These are phyloP conservation scores for Blera fallax DNA, from an alignment of 2,888 invertebrate species.

Conservation along the genomic window DNA sequence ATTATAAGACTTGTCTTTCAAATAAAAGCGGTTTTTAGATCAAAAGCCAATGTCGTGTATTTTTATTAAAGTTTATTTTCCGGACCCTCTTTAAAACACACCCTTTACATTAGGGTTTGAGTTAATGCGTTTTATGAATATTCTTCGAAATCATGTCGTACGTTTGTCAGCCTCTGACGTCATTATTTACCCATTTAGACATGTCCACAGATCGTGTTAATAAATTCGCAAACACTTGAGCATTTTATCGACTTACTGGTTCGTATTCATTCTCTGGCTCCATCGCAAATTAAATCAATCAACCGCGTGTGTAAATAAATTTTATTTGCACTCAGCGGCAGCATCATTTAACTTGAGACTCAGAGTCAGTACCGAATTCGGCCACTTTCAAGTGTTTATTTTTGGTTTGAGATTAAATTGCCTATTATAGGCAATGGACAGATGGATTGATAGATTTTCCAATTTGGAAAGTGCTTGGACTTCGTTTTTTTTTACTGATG, in stretches of 20 bases:
- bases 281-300: constrained; percentile 39
- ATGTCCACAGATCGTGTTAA: not conserved
- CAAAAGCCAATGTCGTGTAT: too few relatives aligned
- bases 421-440: constrained; percentile 25
- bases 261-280: not conserved
- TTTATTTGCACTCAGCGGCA: constrained; percentile 22
- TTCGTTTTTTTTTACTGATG: not conserved
- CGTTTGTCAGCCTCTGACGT: not conserved
- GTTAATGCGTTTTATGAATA: too few relatives aligned
- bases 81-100: too few relatives aligned
- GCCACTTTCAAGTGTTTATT: constrained; percentile 4
- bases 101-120: too few relatives aligned
- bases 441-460: constrained; percentile 46
- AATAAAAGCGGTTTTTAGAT: too few relatives aligned
- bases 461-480: constrained; percentile 26
- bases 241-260: constrained; percentile 2
- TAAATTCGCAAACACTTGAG: not conserved
- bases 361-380: not conserved
- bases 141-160: not conserved
- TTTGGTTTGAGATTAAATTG: constrained; percentile 17
- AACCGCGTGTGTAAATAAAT: constrained; percentile 24
- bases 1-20: too few relatives aligned
- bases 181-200: not conserved
- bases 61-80: too few relatives aligned
- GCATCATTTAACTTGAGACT: not conserved